Base-by-base conservation (phyloP, 2,113 vertebrate genomes). In the Cricetomys ansorgei region DNA sequence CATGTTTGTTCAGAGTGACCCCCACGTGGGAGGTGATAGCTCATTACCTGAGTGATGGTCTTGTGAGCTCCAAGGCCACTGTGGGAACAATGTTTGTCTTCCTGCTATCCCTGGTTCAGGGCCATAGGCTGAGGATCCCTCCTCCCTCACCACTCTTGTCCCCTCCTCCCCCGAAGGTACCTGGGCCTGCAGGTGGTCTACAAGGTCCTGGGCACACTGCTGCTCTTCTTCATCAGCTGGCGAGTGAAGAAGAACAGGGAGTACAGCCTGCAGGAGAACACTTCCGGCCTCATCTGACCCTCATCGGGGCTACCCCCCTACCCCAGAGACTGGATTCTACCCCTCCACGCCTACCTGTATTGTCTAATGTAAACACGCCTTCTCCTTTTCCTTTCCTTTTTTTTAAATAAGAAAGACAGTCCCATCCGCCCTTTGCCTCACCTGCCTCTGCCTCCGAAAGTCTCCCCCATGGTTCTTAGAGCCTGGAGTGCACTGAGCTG, bases 111-210 rank as follows among this genome's bases (percentile, higher is more conserved):
- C 16, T n/a, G 40, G 37, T 25, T 76, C 31, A 13, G 31, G 72
- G 55, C 29, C 40, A 1, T 0, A 0, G 59, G 45, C 72, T 43
- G 0, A 50, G 21, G 21, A 29, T 57, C 7, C 65, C 62, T 29
- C 12, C 40, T 0, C 9, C 69, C 31, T 79, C 85, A 87, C 43
- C 0, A 0, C 7, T 3, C 65, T 89, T 6, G 7, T 87, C 13
- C 95, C n/a, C 4, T 70, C 64, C 95, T 84, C 72, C 75, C 92
- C 23, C 65, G 23, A 98, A 99, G 99, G 95, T 99, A 99, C 96
- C 96, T 99, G 94, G 99, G 99, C 84, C 98, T 99, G 92, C 99
- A 99, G 98, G 95, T 99, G 97, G 98, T 98, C 19, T 99, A 99
- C 97, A 99, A 99, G 97, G 92, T 98, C 12, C 95, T 99, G 97